Base-by-base conservation (phyloP, 2,797 vertebrate genomes). In the Smutsia temminckii region DNA sequence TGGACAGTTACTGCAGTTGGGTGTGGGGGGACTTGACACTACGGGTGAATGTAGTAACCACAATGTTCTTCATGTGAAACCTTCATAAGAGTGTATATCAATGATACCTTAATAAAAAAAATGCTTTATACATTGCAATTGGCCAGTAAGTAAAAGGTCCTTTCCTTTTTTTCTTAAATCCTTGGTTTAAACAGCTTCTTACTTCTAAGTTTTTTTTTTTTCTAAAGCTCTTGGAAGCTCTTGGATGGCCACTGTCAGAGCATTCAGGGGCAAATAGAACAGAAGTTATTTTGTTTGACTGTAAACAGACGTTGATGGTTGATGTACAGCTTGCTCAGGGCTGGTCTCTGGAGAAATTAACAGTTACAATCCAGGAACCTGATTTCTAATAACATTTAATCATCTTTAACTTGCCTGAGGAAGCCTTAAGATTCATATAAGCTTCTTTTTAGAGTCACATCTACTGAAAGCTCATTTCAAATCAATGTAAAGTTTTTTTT, bases 381-480 rank as follows among this genome's bases (percentile, higher is more conserved):
- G 37, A 84, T 83, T 89, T 46, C 55, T 29, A 83, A 42, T 40
- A 74, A 16, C 25, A 59, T 49, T 86, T 88, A 83, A 66, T 83
- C 37, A 78, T 89, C 59, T 94, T 78, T 57, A 93, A 81, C 53
- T 93, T 92, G 20, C 55, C 53, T 80, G 14, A 25, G 46, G 32
- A 84, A 21, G n/a, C 5, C n/a, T 61, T 83, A 72, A 37, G 63
- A 61, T 3, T 61, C 81, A 66, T 5, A 14, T 49, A 88, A 71
- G 12, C 20, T 85, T 91, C 17, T 61, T 89, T 83, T 93, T 91
- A 84, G 53, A 86, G 17, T 4, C 9, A 34, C 14, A 55, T 72
- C 17, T 21, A 79, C 23, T 77, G 57, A 94, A 89, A 89, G 7
- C 20, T 71, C 7, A 91, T 49, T 95, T 89, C 23, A 93, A 93